Evolutionary conservation across 2,797 vertebrate genomes (phyloP).

Genomic region (Pteronotus mesoamericanus): DNA sequence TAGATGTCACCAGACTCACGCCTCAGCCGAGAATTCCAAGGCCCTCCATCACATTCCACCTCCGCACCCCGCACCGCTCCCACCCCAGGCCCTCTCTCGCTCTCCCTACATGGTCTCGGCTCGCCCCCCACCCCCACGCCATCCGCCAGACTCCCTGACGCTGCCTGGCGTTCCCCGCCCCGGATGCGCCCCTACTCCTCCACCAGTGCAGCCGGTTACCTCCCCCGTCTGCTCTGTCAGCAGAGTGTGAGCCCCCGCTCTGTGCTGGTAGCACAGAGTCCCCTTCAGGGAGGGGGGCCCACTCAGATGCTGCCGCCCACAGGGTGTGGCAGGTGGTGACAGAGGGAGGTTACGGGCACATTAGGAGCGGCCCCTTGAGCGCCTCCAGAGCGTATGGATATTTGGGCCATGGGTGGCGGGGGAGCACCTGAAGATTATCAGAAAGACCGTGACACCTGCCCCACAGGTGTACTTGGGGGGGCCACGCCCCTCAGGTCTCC

Average conservation of each 20-base stretch:
- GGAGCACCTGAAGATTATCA: neutral
- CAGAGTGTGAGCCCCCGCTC: neutral
- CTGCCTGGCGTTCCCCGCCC: neutral
- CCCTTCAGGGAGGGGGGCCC: neutral
- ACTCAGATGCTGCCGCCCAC: accelerated
- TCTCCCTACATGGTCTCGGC: constrained; percentile 46
- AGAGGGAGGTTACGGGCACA: neutral
- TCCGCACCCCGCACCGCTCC: neutral
- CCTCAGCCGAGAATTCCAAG: constrained; percentile 60
- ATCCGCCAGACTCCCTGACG: neutral
- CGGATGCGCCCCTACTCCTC: neutral
- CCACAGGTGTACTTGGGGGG: neutral
- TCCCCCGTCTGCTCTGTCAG: neutral
- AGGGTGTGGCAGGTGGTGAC: neutral
- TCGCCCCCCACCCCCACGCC: neutral
- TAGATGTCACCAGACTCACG: constrained; percentile 57
- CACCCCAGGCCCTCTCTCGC: neutral
- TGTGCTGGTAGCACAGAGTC: neutral
- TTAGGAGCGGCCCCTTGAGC: neutral
- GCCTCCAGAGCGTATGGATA: neutral
- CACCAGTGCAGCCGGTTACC: neutral
- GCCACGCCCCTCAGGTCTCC: neutral
- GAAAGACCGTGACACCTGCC: neutral
- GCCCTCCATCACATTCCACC: constrained; percentile 16
- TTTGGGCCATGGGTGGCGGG: neutral